phyloP scores from a whole-genome alignment of 2,113 vertebrate species.

The Spheniscus mendiculus region DNA sequence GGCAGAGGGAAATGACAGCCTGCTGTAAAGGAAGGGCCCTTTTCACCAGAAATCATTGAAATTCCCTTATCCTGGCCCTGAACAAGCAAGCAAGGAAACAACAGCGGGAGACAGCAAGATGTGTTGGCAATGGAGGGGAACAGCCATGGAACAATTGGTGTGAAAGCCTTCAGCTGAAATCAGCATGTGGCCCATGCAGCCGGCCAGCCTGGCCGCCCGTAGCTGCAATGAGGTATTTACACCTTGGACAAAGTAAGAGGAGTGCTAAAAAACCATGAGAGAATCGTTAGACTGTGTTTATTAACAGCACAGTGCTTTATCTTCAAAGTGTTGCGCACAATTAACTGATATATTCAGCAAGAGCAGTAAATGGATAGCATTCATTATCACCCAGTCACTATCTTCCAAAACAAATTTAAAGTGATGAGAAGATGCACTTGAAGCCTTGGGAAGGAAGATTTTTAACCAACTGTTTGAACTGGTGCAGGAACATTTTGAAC shows the following conservation, averaged over 20 bases:
- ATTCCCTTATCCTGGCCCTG: constrained; percentile 29
- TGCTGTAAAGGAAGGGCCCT: constrained; percentile 33
- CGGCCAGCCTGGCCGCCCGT: not conserved
- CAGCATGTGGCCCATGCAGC: not conserved
- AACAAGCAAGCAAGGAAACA: constrained; percentile 32
- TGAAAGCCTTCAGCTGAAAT: constrained; percentile 34
- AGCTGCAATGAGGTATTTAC: constrained; percentile 27
- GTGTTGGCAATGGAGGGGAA: not conserved
- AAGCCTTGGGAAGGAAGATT: not conserved
- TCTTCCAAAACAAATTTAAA: not conserved
- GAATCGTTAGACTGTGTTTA: constrained; percentile 6
- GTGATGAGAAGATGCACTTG: not conserved
- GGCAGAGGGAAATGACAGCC: constrained; percentile 21
- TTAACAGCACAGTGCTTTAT: constrained; percentile 34
- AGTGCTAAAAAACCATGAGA: not conserved
- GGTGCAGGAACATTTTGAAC: not conserved
- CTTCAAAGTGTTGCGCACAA: constrained; percentile 18
- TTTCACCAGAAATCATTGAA: constrained; percentile 51
- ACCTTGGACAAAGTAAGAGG: constrained; percentile 9
- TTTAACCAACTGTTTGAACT: not conserved
- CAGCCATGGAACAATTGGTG: not conserved
- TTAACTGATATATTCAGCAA: constrained; percentile 27
- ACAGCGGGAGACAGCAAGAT: not conserved
- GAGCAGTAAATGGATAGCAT: not conserved
- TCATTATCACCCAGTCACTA: constrained; percentile 47